Percentiles rank a stretch among this genome's conserved stretches.
phyloP scores from a whole-genome alignment of 1,140 invertebrate species.

The roundworm (Caenorhabditis elegans) region DNA sequence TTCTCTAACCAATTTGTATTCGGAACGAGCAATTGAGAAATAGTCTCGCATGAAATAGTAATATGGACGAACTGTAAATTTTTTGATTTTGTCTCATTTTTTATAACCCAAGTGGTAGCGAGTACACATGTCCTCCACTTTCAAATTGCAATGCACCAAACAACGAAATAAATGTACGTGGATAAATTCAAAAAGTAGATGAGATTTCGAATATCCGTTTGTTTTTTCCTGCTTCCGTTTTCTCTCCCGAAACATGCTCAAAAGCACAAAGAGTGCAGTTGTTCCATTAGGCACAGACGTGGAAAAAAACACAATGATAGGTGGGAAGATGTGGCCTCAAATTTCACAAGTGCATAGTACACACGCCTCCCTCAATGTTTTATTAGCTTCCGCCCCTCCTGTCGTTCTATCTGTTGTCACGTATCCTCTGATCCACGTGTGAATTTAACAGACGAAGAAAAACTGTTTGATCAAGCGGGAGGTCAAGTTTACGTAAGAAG shows the following conservation, averaged over 20 bases:
- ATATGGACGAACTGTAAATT: no score
- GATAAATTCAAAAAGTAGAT: no score
- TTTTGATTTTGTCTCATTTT: no score
- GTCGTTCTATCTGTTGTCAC: background rate
- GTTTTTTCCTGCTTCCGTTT: background rate
- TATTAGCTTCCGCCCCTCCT: background rate
- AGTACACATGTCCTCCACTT: no score
- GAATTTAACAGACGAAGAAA: background rate
- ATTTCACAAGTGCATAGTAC: constrained; percentile 30
- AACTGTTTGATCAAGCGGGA: background rate
- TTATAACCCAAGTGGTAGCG: no score
- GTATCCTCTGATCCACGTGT: background rate
- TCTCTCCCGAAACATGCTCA: background rate
- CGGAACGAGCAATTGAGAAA: no score
- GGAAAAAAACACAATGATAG: background rate
- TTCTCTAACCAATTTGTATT: no score
- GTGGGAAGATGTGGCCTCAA: background rate
- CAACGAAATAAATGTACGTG: no score
- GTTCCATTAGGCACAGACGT: background rate
- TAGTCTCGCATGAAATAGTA: no score
- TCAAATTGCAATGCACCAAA: no score
- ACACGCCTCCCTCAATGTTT: background rate
- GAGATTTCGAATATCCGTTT: background rate
- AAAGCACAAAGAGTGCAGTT: constrained; percentile 13
- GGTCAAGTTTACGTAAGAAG: constrained; percentile 21